Evolutionary conservation across 2,113 vertebrate genomes (phyloP), one percentile per base, ranked within the genome.

Genomic region (Phalacrocorax carbo): DNA sequence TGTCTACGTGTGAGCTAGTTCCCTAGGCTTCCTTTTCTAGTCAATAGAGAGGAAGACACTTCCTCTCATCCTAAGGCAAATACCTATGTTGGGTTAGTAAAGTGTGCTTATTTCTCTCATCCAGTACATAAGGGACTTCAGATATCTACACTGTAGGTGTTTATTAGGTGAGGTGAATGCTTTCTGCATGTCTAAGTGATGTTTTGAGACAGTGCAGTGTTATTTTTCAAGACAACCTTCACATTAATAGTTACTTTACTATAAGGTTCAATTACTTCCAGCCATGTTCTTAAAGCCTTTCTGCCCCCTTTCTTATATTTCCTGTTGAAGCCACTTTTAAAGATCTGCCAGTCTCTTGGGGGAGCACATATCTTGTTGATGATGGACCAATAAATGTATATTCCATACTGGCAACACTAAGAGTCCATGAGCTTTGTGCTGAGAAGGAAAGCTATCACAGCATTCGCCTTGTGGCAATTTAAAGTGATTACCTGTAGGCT

Each of bases 401-500:
- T 65, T 83, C 38, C 17, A 20, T 70, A 32, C 27, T 72, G 58
- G n/a, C 83, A 93, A 68, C 46, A 57, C 55, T 64, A 85, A 48
- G 21, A 88, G 27, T 58, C 77, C 29, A 36, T n/a, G 66, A 86
- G 72, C 49, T 96, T 76, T 93, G 34, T 69, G 80, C 42, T 86
- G 57, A 71, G 88, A 93, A 57, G 48, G 51, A 86, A 88, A 94
- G 15, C n/a, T 75, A 79, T 48, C 52, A 87, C 29, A 81, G 57
- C n/a, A 80, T 77, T 95, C 70, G 80, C 54, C 60, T 62, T 38
- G 17, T 65, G 69, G 69, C 57, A 87, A 85, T 91, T 92, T 89
- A 58, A 91, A 95, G 70, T 76, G 62, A 94, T 95, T 93, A 92
- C 78, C 51, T 82, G 77, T 68, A 93, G 93, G 70, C 21, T 91